Base-by-base conservation (phyloP, 2,113 vertebrate genomes). In the Oryzias javanicus region DNA sequence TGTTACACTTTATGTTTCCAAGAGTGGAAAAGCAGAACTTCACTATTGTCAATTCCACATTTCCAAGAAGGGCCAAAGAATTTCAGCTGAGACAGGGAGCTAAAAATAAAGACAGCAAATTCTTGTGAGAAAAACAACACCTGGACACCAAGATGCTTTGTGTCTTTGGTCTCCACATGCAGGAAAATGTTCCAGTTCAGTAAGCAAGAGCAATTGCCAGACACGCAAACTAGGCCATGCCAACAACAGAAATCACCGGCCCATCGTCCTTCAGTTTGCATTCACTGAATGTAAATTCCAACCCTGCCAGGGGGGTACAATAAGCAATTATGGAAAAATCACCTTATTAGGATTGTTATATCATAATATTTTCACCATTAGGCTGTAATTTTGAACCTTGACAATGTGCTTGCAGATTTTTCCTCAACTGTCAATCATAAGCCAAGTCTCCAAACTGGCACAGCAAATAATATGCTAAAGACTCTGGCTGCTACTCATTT, bases 341-440 rank as follows among this genome's bases (percentile, higher is more conserved):
- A 66, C 51, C 78, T 83, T 71, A 85, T 84, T 78, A 67, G 52
- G 52, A 55, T 27, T 74, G 85, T 82, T 67, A 79, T 69, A 59
- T 71, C 74, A 64, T 55, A 81, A 79, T 77, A 86, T 83, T 88
- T 82, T 78, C 68, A 82, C 70, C 70, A 72, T 85, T 84, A 72
- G 53, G 59, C 63, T 35, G 40, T 51, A 70, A 70, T 80, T 70
- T 48, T 65, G 82, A 78, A 73, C 60, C 58, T 71, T 81, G 73
- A 73, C 78, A 83, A 44, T 53, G 62, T 67, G 64, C 60, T 58
- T 55, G 35, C 35, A 35, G n/a, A 63, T 40, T 82, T 68, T 84
- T 66, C 22, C 35, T 67, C 52, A 65, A 70, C 81, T 88, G 85
- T 75, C 82, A 86, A 65, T 89, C 87, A 83, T 47, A 51, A 49